phyloP scores from a whole-genome alignment of 1,140 invertebrate genomes.

The Drosophila truncata region DNA sequence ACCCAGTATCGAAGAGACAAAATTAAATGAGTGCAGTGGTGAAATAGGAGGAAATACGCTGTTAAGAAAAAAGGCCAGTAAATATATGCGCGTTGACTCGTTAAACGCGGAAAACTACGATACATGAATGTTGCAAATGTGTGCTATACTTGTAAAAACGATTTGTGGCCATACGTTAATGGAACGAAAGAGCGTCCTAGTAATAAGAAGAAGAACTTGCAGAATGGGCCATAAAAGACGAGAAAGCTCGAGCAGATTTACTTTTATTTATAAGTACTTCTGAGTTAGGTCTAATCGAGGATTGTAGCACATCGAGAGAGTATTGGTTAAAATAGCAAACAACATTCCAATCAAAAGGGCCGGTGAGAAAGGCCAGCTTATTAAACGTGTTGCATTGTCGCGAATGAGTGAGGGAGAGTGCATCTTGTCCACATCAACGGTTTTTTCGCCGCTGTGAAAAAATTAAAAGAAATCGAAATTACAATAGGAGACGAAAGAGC shows the following conservation, averaged over 20 bases:
- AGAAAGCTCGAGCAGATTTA: not conserved
- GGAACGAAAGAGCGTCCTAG: too few relatives aligned
- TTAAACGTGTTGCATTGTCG: slow-evolving; percentile 1
- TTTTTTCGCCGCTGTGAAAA: not conserved
- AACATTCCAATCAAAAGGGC: not conserved
- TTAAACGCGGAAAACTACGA: too few relatives aligned
- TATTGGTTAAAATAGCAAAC: not conserved
- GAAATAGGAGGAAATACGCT: too few relatives aligned
- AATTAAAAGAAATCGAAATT: not conserved
- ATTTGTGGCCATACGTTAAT: too few relatives aligned
- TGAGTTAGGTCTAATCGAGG: not conserved
- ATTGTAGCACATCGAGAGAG: not conserved
- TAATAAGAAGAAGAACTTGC: too few relatives aligned
- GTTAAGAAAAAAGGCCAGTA: too few relatives aligned
- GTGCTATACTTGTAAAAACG: too few relatives aligned
- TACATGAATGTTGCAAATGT: too few relatives aligned
- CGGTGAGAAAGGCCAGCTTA: not conserved
- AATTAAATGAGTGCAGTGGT: too few relatives aligned
- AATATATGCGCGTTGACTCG: too few relatives aligned
- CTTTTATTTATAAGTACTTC: not conserved
- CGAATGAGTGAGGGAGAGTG: not conserved
- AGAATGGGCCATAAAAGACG: not conserved
- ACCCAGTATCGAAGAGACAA: too few relatives aligned
- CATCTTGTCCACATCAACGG: not conserved
- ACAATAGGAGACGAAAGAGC: not conserved